These are phyloP conservation scores for Holacanthella duospinosa DNA, from an alignment of 2,888 invertebrate genomes.

Conservation along the genomic window DNA sequence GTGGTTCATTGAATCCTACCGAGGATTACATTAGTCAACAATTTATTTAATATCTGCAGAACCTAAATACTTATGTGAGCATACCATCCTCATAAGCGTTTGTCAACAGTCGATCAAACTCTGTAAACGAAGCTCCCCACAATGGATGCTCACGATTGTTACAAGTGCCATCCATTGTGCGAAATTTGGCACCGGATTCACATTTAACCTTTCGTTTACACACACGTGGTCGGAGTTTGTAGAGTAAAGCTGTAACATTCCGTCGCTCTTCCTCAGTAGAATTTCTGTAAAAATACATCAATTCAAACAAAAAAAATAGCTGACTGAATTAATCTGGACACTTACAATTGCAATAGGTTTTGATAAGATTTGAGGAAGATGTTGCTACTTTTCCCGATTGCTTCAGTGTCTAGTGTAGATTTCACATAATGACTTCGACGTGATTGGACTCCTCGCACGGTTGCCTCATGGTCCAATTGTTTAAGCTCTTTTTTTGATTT, in stretches of 20 bases:
- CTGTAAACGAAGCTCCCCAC: conserved; percentile 32
- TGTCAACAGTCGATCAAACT: conserved; percentile 34
- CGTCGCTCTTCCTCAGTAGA: no score
- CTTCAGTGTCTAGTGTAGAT: conserved; percentile 33
- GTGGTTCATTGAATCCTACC: conserved; percentile 35
- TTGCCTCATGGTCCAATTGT: not conserved
- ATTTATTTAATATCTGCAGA: no score
- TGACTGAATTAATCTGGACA: no score
- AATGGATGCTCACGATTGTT: conserved; percentile 31
- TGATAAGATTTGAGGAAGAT: conserved; percentile 34
- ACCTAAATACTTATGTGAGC: no score
- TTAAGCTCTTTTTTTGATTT: not conserved
- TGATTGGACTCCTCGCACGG: not conserved
- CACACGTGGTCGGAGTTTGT: no score
- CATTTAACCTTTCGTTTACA: conserved; percentile 21
- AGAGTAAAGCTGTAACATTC: no score
- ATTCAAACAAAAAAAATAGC: no score
- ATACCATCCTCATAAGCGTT: conserved; percentile 32
- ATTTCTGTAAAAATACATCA: no score
- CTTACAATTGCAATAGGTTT: conserved; percentile 25
- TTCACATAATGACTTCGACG: conserved; percentile 12
- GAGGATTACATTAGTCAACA: no score
- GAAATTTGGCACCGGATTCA: conserved; percentile 23
- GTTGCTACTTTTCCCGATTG: conserved; percentile 33
- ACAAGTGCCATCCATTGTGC: conserved; percentile 34